Evolutionary conservation across 2,113 vertebrate genomes (phyloP).

Genomic region (Vanacampus margaritifer): DNA sequence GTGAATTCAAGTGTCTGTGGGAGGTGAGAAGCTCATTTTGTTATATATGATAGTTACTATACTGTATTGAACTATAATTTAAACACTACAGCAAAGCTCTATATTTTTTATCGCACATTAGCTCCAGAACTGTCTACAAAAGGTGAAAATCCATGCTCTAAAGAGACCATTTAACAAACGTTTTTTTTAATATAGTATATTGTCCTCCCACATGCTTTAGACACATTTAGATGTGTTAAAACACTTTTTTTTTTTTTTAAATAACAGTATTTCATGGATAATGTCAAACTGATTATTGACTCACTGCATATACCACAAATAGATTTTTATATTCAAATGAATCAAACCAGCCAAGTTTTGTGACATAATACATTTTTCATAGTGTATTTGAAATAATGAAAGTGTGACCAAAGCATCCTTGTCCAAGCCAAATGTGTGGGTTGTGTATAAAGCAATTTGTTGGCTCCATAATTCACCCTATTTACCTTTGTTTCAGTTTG

Average conservation of each 20-base stretch:
- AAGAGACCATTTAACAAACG: too few species aligned
- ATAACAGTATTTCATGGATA: too few species aligned
- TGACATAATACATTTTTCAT: neutral
- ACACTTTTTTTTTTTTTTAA: too few species aligned
- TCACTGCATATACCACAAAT: neutral
- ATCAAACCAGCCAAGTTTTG: neutral
- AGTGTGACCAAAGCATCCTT: constrained; percentile 17
- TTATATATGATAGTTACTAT: too few species aligned
- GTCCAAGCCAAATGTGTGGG: constrained; percentile 17
- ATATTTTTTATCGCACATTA: too few species aligned
- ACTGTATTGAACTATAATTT: neutral
- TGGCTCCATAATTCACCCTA: neutral
- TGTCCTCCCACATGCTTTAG: too few species aligned
- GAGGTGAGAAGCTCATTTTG: constrained; percentile 89
- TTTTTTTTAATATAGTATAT: too few species aligned
- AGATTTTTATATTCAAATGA: neutral
- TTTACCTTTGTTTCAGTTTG: neutral
- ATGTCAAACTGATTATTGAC: neutral
- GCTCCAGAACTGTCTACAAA: too few species aligned
- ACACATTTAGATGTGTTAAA: too few species aligned
- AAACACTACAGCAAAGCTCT: too few species aligned
- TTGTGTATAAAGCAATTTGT: neutral
- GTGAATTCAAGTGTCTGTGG: constrained; percentile 94
- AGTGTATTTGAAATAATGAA: constrained; percentile 13
- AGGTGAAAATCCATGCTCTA: too few species aligned